phyloP scores from a whole-genome alignment of 2,797 vertebrate species.

The Lagocephalus sceleratus region DNA sequence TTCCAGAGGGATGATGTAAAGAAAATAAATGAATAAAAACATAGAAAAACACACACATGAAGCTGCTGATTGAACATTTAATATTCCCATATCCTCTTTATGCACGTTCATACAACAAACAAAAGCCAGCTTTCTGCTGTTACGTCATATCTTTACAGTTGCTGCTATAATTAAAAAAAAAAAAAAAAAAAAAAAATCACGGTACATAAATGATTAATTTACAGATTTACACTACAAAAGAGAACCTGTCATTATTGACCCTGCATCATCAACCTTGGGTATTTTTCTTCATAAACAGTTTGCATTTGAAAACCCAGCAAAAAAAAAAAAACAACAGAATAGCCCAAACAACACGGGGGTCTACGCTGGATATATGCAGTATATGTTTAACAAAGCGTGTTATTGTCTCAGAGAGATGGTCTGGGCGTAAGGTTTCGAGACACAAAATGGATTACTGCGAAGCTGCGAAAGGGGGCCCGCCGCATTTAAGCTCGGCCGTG shows the following conservation, averaged over 20 bases:
- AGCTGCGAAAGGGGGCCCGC: no score
- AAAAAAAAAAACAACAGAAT: neutral
- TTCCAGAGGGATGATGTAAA: neutral
- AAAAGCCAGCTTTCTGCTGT: neutral
- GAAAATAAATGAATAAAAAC: neutral
- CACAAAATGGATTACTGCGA: no score
- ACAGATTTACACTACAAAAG: slow-evolving; percentile 2
- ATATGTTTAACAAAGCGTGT: neutral
- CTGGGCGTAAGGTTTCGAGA: no score
- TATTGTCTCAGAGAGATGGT: neutral
- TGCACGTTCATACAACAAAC: neutral
- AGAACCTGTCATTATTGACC: neutral
- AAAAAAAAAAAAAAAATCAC: slow-evolving; percentile 1
- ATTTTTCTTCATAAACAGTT: slow-evolving; percentile 31
- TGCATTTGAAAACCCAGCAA: neutral
- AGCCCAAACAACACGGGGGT: neutral
- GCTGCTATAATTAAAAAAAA: neutral
- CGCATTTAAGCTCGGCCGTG: no score
- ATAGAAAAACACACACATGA: neutral
- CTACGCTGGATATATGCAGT: neutral
- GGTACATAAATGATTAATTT: neutral
- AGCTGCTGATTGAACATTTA: neutral
- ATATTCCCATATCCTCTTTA: neutral
- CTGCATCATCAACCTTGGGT: neutral
- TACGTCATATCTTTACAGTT: neutral